Evolutionary conservation across 2,888 invertebrate genomes (phyloP), one percentile per base, ranked within the genome.

Genomic region (Theretra japonica): DNA sequence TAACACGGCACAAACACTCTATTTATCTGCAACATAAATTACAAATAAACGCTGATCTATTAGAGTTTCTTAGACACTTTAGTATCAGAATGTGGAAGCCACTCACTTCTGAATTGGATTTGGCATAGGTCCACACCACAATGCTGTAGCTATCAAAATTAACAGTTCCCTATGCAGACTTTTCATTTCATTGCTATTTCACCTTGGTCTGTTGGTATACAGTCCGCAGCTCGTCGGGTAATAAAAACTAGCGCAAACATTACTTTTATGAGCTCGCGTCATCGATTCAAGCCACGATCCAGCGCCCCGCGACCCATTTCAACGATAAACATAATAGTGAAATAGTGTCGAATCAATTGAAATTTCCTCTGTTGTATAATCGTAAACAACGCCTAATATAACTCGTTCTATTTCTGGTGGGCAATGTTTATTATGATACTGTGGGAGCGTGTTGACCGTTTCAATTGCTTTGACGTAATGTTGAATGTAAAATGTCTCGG

Each of bases 211-310:
- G 11, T 11, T 41, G 41, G 41, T 41, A 41, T 41, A 41, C 41
- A 41, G 41, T 41, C 41, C 41, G 15, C 41, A 58, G 21, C 41
- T 19, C 23, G 19, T 25, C 56, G 25, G 56, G 56, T 56, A 70
- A 53, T 70, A 65, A 70, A 70, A 30, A 62, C 11, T 62, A 73
- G 41, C 25, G 48, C 73, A 75, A 80, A 75, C 82, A 75, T 75
- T 76, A 79, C 80, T 78, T 82, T 82, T 83, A 81, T 77, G 77
- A 73, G 77, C 77, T 73, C 70, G 76, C 75, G 79, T 65, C 77
- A 75, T 78, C 74, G 79, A 80, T 80, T 75, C 77, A 79, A 75
- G 71, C 41, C 77, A 75, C 76, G 73, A 77, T 71, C 75, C 73
- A 71, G 70, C 53, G 73, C 73, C 70, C 74, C 76, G 74, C 80